Conservation (phyloP, 2,888 invertebrate genomes). For the Harpalus rubripes region DNA sequence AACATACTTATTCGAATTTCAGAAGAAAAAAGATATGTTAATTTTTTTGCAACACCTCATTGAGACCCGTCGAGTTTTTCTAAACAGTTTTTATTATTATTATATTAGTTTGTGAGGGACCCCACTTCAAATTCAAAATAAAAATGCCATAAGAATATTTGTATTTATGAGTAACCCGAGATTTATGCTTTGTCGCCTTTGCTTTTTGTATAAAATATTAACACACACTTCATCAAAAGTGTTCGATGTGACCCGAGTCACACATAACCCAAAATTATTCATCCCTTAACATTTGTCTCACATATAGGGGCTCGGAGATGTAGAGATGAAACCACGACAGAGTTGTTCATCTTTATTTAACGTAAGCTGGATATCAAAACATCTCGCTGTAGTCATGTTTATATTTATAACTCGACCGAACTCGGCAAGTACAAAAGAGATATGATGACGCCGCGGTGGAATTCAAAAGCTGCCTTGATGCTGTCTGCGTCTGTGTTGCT, state of each 20-base stretch:
- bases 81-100: too few relatives aligned
- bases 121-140: too few relatives aligned
- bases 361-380: slow-evolving; percentile 45
- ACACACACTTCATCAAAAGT: slow-evolving; percentile 33
- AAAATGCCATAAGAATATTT: too few relatives aligned
- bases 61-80: too few relatives aligned
- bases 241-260: slow-evolving; percentile 25
- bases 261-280: slow-evolving; percentile 46
- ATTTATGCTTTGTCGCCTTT: background rate
- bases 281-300: slow-evolving; percentile 40
- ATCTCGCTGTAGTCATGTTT: slow-evolving; percentile 43
- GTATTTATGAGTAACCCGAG: background rate
- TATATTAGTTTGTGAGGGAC: too few relatives aligned
- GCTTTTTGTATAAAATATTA: slow-evolving; percentile 28
- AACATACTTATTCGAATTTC: too few relatives aligned
- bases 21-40: too few relatives aligned
- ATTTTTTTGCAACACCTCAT: too few relatives aligned
- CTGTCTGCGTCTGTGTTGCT: slow-evolving; percentile 13
- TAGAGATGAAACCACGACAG: slow-evolving; percentile 7
- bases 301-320: background rate
- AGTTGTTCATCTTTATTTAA: slow-evolving; percentile 52
- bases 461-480: slow-evolving; percentile 37
- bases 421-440: slow-evolving; percentile 46
- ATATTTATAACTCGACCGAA: slow-evolving; percentile 49
- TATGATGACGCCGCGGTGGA: slow-evolving; percentile 22